Percentiles rank a stretch among this genome's conserved stretches.
Conservation (phyloP, 2,113 vertebrate species). For the Neogale vison region DNA sequence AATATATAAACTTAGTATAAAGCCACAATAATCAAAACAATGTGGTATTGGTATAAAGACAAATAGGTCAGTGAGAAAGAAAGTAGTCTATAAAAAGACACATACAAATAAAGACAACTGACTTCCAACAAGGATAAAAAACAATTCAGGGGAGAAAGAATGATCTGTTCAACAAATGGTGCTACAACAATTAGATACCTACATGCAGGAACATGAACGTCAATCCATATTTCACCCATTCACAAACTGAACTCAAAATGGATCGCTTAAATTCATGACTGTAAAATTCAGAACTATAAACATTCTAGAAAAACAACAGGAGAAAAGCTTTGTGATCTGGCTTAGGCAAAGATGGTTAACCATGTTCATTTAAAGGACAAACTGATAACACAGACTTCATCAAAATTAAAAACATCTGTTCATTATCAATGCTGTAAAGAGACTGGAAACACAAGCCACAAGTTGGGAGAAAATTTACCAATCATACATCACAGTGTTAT, state of each 20-base stretch:
- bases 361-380: neutral
- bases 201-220: neutral
- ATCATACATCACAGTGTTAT: neutral
- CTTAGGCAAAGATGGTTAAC: neutral
- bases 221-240: neutral
- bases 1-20: neutral
- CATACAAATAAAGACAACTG: neutral
- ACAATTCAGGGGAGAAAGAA: neutral
- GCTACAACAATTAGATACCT: neutral
- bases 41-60: neutral
- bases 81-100: neutral
- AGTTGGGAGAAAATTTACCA: neutral
- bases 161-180: neutral
- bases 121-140: neutral
- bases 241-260: constrained; percentile 25
- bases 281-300: neutral
- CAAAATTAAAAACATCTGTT: constrained; percentile 7
- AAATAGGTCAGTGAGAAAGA: neutral
- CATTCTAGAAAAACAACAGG: neutral
- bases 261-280: neutral
- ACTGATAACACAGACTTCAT: neutral
- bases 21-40: neutral
- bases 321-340: neutral
- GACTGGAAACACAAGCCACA: neutral
- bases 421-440: neutral